Percentiles rank a stretch among this genome's conserved stretches.
Conservation (phyloP, 64 coral and sea anemone species). For the Orbicella faveolata region DNA sequence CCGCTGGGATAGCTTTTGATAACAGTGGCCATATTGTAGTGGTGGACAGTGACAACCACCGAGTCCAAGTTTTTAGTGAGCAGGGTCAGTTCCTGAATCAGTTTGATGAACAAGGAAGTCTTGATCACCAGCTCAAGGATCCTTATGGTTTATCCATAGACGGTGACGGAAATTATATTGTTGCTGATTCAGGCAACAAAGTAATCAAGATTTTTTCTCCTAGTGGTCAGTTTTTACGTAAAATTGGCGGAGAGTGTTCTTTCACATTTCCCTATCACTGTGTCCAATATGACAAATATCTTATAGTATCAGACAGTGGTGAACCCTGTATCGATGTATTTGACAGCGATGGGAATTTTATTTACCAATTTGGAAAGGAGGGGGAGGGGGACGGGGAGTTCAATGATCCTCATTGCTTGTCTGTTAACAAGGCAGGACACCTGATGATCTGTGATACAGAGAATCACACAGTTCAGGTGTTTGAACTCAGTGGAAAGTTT, state of each 20-base stretch:
- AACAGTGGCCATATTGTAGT: not conserved
- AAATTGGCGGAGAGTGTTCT: not conserved
- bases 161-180: not conserved
- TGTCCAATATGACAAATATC: not conserved
- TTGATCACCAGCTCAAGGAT: not conserved
- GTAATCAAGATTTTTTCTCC: not conserved
- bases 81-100: not conserved
- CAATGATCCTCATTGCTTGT: not conserved
- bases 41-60: not conserved
- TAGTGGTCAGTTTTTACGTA: not conserved
- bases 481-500: not conserved
- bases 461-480: not conserved
- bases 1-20: slow-evolving; percentile 2
- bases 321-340: not conserved
- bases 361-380: not conserved
- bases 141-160: not conserved
- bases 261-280: not conserved
- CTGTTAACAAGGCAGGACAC: not conserved
- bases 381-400: not conserved
- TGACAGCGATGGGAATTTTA: not conserved
- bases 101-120: not conserved
- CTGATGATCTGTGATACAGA: not conserved
- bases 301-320: not conserved
- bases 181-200: not conserved
- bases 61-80: not conserved